A percentile compares a stretch with the other conserved stretches of the same genome.
Evolutionary conservation across 2,113 vertebrate species (phyloP).

Genomic region (Phyllostomus discolor): DNA sequence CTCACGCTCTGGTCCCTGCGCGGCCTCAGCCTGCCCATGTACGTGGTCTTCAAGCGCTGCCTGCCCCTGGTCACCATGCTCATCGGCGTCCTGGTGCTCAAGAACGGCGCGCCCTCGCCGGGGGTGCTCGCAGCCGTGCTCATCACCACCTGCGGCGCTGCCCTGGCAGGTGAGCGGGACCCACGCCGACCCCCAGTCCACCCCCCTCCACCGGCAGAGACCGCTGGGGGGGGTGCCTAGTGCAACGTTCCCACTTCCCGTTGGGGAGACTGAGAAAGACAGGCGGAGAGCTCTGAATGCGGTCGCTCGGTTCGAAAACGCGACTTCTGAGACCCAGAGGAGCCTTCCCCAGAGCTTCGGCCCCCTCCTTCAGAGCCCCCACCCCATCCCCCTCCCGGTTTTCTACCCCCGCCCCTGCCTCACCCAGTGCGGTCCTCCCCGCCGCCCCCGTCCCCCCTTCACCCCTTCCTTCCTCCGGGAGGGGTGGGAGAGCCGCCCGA

Average conservation of each 20-base stretch:
- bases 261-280: constrained; percentile 47
- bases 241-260: background rate
- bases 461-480: background rate
- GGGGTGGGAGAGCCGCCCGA: background rate
- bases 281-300: background rate
- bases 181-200: background rate
- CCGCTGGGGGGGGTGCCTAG: background rate
- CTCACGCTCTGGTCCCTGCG: constrained; percentile 95
- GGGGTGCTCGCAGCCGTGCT: constrained; percentile 90
- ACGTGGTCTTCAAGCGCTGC: constrained; percentile 98
- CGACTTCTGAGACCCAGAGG: background rate
- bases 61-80: constrained; percentile 93
- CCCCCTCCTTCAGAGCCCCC: background rate
- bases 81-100: constrained; percentile 91
- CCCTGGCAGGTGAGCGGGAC: constrained; percentile 89
- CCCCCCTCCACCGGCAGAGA: background rate
- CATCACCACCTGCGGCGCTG: constrained; percentile 95
- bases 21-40: constrained; percentile 97
- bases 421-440: background rate
- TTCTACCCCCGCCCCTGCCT: background rate
- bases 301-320: background rate
- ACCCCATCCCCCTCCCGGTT: background rate
- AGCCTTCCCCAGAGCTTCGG: background rate
- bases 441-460: background rate
- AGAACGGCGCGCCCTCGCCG: constrained; percentile 89